Conservation (phyloP, 2,113 vertebrate species). For the Burhinus oedicnemus region DNA sequence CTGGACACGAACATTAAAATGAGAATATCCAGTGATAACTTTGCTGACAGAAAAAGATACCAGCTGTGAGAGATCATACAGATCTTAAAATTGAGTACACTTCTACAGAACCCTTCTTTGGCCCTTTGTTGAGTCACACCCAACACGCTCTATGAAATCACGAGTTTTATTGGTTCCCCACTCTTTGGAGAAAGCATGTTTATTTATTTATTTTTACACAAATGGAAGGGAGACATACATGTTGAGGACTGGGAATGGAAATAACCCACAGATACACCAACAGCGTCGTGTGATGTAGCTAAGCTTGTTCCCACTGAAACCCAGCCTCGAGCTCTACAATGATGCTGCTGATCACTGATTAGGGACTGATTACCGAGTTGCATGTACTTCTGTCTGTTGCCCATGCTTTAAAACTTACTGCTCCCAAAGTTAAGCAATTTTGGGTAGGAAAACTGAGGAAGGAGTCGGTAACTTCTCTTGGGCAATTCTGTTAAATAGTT, state of each 20-base stretch:
- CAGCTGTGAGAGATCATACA: background rate
- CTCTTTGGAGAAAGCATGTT: background rate
- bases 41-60: background rate
- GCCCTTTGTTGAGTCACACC: background rate
- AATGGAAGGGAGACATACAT: background rate
- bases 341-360: background rate
- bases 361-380: background rate
- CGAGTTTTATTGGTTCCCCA: background rate
- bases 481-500: background rate
- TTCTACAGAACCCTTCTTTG: background rate
- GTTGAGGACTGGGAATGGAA: background rate
- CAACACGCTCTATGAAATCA: background rate
- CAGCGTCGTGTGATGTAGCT: background rate
- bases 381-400: background rate
- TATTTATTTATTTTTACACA: background rate
- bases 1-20: background rate
- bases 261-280: background rate
- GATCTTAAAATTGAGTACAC: background rate
- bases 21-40: background rate
- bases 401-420: background rate
- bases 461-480: background rate
- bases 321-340: background rate
- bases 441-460: background rate
- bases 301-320: background rate
- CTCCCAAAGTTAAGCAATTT: background rate